A percentile compares a stretch with the other conserved stretches of the same genome.
phyloP scores from a whole-genome alignment of 2,888 invertebrate species.

The Mantis religiosa region DNA sequence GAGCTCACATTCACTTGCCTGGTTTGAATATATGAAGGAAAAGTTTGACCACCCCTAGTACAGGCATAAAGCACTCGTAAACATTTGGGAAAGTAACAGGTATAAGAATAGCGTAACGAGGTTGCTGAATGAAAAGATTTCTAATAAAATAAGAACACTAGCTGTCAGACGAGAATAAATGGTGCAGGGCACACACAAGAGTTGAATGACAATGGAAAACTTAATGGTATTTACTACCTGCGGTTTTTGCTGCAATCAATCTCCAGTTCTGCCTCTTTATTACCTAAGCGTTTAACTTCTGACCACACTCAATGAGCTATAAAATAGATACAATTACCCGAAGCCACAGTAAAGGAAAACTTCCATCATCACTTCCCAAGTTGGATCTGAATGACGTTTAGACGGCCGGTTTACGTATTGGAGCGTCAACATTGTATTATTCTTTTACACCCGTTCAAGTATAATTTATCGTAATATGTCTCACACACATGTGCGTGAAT shows the following conservation, averaged over 20 bases:
- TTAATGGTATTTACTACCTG: background rate
- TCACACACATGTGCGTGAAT: too few species aligned
- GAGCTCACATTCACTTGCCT: background rate
- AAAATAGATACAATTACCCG: background rate
- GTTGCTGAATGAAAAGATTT: background rate
- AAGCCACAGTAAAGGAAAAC: background rate
- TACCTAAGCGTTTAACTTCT: background rate
- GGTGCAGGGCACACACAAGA: background rate
- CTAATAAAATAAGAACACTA: background rate
- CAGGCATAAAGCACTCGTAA: background rate
- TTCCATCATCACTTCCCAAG: background rate
- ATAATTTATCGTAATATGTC: too few species aligned
- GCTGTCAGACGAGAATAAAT: background rate
- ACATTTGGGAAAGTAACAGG: background rate
- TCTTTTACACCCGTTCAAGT: too few species aligned
- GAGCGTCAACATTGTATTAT: too few species aligned
- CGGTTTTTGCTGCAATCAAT: background rate
- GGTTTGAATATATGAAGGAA: background rate
- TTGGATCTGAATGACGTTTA: too few species aligned
- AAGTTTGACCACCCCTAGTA: too few species aligned
- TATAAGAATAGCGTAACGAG: background rate
- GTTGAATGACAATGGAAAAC: background rate
- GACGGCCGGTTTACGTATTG: too few species aligned
- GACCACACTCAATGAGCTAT: background rate
- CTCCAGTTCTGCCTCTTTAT: background rate